Conservation (phyloP, 2,797 vertebrate genomes). For the Chelidonichthys spinosus region DNA sequence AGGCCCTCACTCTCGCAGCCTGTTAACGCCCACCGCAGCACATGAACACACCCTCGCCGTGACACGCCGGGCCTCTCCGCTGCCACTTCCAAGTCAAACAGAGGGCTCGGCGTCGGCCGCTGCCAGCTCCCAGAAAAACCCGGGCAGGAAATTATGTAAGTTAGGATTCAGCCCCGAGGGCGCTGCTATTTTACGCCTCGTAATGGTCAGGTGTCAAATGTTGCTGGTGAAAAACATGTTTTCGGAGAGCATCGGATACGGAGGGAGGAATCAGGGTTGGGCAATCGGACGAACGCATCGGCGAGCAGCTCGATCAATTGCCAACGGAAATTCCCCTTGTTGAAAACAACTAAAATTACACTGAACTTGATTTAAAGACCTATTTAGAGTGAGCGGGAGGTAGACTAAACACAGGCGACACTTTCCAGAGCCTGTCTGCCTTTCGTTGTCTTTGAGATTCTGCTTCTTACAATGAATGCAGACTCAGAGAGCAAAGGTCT, state of each 20-base stretch:
- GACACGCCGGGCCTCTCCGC: conserved; percentile 21
- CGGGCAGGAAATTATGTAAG: conserved; percentile 51
- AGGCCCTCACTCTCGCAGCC: conserved; percentile 10
- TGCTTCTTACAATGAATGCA: neutral
- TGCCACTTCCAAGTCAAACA: conserved; percentile 55
- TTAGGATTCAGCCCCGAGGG: conserved; percentile 3
- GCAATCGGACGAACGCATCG: conserved; percentile 9
- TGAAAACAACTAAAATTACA: neutral
- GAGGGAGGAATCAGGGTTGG: conserved; percentile 38
- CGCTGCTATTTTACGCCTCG: conserved; percentile 15
- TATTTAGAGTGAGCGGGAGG: neutral
- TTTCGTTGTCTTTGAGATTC: neutral
- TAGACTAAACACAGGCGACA: neutral
- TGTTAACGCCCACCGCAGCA: conserved; percentile 18
- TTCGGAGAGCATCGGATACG: conserved; percentile 19
- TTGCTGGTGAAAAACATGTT: conserved; percentile 32
- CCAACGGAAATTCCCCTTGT: conserved; percentile 36
- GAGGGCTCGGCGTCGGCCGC: neutral
- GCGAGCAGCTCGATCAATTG: conserved; percentile 7
- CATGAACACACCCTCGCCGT: conserved; percentile 49
- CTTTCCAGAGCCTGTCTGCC: neutral
- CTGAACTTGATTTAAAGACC: neutral
- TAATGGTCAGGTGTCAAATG: conserved; percentile 31
- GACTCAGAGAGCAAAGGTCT: neutral
- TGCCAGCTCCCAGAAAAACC: conserved; percentile 12